Conservation (phyloP, 2,113 vertebrate genomes). For the Peromyscus maniculatus region DNA sequence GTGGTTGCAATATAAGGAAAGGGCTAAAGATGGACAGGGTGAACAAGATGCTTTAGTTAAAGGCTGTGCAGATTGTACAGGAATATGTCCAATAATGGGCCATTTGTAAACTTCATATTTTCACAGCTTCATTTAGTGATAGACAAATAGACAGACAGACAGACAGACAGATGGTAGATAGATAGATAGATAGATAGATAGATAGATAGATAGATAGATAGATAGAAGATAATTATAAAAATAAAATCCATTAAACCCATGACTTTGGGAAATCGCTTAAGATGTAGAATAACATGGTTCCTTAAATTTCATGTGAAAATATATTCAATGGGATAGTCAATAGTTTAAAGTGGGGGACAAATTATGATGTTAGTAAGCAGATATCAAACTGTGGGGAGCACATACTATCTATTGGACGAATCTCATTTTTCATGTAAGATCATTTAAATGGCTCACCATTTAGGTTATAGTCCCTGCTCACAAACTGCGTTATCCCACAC, state of each 20-base stretch:
- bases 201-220: background rate
- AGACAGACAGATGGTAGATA: background rate
- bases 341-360: background rate
- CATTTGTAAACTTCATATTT: background rate
- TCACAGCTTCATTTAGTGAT: background rate
- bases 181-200: too few species aligned
- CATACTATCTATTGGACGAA: background rate
- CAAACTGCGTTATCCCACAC: background rate
- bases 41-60: background rate
- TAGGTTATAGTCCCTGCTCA: background rate
- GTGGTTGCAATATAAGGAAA: background rate
- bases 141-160: background rate
- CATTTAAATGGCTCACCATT: background rate
- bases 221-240: background rate
- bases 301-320: constrained; percentile 30
- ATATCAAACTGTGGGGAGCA: background rate
- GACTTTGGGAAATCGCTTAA: constrained; percentile 19
- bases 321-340: background rate
- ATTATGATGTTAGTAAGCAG: background rate
- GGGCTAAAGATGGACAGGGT: background rate
- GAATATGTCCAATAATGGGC: background rate
- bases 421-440: background rate
- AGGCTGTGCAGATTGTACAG: background rate
- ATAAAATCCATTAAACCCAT: background rate
- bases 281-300: background rate